Evolutionary conservation across 2,113 vertebrate genomes (phyloP).

Genomic region (Bucco capensis): DNA sequence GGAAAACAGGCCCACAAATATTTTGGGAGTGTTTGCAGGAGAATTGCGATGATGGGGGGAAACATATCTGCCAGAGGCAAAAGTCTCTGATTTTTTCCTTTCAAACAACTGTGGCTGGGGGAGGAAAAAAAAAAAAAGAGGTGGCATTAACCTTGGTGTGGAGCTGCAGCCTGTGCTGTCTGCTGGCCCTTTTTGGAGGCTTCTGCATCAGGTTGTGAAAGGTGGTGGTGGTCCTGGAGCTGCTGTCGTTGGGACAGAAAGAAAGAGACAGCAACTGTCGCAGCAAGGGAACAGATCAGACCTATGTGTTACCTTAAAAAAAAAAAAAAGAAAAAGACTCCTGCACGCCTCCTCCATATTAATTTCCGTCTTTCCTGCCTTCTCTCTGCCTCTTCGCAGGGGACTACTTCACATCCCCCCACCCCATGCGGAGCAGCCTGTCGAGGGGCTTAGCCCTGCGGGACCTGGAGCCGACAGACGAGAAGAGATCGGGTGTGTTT

Average conservation of each 20-base stretch:
- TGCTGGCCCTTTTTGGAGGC: background rate
- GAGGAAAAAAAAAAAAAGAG: background rate
- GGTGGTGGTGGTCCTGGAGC: background rate
- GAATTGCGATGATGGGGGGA: background rate
- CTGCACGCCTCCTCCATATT: background rate
- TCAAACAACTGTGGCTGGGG: background rate
- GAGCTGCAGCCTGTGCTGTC: background rate
- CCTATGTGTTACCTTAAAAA: fast-evolving
- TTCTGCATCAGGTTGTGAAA: background rate
- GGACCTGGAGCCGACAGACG: background rate
- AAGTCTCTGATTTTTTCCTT: background rate
- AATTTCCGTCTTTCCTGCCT: background rate
- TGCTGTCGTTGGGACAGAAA: background rate
- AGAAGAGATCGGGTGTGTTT: background rate
- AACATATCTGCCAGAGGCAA: background rate
- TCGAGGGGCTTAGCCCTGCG: background rate
- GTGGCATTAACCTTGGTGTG: fast-evolving
- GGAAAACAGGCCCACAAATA: background rate
- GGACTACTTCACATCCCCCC: background rate
- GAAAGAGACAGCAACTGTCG: no score
- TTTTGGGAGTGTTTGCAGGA: background rate
- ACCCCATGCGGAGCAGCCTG: fast-evolving
- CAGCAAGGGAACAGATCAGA: fast-evolving
- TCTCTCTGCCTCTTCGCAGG: background rate
- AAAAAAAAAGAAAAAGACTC: no score